Evolutionary conservation across 2,113 vertebrate species (phyloP).

Genomic region (Perca fluviatilis): DNA sequence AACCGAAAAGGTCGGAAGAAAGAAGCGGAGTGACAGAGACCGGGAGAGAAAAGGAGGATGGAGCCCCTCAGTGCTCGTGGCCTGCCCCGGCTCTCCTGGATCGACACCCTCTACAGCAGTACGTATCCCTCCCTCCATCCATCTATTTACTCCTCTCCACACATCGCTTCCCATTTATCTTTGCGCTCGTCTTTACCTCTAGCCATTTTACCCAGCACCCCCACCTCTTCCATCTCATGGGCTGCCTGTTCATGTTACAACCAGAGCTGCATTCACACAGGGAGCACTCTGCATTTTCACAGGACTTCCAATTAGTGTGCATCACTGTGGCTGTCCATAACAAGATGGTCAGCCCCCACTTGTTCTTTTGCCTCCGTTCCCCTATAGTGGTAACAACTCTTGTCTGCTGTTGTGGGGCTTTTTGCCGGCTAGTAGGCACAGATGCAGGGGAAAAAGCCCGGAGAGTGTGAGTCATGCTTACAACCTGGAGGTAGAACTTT

Average conservation of each 20-base stretch:
- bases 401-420: slow-evolving; percentile 30
- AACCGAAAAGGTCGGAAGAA: slow-evolving; percentile 24
- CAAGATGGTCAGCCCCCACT: neutral
- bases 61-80: slow-evolving; percentile 95
- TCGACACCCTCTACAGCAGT: slow-evolving; percentile 99
- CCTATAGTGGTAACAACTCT: slow-evolving; percentile 8
- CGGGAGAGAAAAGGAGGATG: slow-evolving; percentile 84
- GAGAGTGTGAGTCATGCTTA: slow-evolving; percentile 49
- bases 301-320: slow-evolving; percentile 56
- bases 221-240: slow-evolving; percentile 19
- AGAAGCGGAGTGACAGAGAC: slow-evolving; percentile 53
- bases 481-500: slow-evolving; percentile 64
- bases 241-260: slow-evolving; percentile 50
- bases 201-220: slow-evolving; percentile 31
- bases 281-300: slow-evolving; percentile 53
- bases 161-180: slow-evolving; percentile 37
- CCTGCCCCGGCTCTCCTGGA: slow-evolving; percentile 97
- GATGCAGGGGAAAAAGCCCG: slow-evolving; percentile 38
- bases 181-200: slow-evolving; percentile 32
- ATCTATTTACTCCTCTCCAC: slow-evolving; percentile 28
- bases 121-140: slow-evolving; percentile 79
- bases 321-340: slow-evolving; percentile 64
- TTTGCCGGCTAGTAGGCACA: slow-evolving; percentile 1
- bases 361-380: neutral
- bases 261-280: slow-evolving; percentile 20